Evolutionary conservation across 2,888 invertebrate genomes (phyloP).

Genomic region (Stenodema calcarata): DNA sequence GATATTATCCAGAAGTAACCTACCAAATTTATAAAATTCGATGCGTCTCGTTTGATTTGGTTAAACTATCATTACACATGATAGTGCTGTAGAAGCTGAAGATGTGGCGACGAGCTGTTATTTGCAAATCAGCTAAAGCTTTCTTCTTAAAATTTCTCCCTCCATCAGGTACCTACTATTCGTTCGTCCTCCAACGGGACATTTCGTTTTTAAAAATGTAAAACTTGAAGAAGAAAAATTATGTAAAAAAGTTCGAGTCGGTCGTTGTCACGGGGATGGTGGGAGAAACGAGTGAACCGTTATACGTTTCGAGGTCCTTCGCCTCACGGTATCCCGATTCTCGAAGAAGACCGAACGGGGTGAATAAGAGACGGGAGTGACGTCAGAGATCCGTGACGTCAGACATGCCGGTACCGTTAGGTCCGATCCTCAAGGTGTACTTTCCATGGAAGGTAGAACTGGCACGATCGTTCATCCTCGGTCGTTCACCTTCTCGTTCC

Average conservation of each 20-base stretch:
- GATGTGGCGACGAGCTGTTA: no score
- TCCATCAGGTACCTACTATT: no score
- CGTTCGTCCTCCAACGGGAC: no score
- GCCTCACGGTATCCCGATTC: neutral
- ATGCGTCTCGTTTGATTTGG: no score
- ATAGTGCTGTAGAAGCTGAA: no score
- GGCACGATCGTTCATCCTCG: conserved; percentile 50
- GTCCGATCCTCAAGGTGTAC: conserved; percentile 8
- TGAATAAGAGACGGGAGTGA: neutral
- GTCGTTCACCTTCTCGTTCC: conserved; percentile 35
- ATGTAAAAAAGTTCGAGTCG: neutral
- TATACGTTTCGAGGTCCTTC: neutral
- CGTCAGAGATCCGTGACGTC: neutral
- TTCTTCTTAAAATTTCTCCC: no score
- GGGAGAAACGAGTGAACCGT: neutral
- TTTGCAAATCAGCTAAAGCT: no score
- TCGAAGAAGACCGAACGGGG: neutral
- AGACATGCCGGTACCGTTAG: neutral
- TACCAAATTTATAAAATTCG: no score
- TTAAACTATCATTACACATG: no score
- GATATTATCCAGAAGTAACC: no score
- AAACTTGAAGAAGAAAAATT: no score
- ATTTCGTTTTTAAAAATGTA: no score
- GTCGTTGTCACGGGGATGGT: neutral
- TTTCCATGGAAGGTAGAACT: conserved; percentile 48